Percentiles rank a stretch among this genome's conserved stretches.
Evolutionary conservation across 2,797 vertebrate species (phyloP).

Genomic region (Coregonus sp.): DNA sequence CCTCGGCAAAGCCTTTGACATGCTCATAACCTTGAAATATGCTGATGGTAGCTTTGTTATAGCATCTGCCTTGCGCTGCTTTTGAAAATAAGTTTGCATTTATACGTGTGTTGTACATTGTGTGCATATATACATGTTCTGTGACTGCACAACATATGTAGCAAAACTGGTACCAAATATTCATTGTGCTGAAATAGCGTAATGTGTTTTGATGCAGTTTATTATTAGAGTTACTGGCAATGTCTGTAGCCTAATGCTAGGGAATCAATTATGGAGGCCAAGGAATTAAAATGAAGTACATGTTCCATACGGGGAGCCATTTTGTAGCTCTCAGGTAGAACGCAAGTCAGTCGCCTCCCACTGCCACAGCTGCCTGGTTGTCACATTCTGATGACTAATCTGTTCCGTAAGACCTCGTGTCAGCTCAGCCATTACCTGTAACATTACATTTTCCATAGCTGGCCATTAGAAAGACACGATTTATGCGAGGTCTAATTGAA

Average conservation of each 20-base stretch:
- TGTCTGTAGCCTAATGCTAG: constrained; percentile 19
- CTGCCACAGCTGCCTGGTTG: constrained; percentile 29
- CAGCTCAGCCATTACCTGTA: constrained; percentile 53
- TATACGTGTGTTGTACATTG: background rate
- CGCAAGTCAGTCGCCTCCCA: constrained; percentile 41
- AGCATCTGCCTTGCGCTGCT: constrained; percentile 27
- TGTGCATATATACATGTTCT: background rate
- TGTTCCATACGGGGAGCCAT: constrained; percentile 20
- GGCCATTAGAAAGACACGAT: constrained; percentile 29
- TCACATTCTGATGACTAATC: constrained; percentile 47
- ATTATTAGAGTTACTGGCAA: constrained; percentile 25
- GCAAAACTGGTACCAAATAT: constrained; percentile 33
- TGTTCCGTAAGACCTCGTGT: constrained; percentile 35
- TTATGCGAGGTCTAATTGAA: constrained; percentile 48
- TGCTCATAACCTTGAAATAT: constrained; percentile 53
- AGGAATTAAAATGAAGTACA: constrained; percentile 28
- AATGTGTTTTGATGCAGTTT: constrained; percentile 19
- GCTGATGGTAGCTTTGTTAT: constrained; percentile 28
- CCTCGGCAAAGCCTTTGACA: constrained; percentile 69
- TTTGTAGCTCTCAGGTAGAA: constrained; percentile 34
- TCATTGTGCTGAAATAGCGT: background rate
- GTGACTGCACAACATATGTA: constrained; percentile 9
- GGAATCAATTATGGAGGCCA: constrained; percentile 44
- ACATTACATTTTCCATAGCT: constrained; percentile 42
- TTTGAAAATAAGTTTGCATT: constrained; percentile 34